Base-by-base conservation (phyloP, 2,888 invertebrate genomes). In the Drosophila merina region DNA sequence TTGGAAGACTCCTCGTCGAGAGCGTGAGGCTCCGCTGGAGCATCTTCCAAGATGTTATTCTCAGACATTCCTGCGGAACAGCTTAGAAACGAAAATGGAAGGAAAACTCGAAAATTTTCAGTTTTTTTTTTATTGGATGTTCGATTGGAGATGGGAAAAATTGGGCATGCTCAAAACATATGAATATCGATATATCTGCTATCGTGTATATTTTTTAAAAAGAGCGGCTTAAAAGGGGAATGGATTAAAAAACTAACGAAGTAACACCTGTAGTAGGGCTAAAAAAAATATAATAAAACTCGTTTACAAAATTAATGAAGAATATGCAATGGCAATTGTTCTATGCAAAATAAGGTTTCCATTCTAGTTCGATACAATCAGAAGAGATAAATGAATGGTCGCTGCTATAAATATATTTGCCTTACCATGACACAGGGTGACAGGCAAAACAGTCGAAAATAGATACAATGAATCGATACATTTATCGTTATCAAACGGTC, bases 31-130 rank as follows among this genome's bases (percentile, higher is more conserved):
- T 48, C 40, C n/a, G 38, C 56, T n/a, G 20, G 3, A 4, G 7
- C 64, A 4, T 7, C 63, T 4, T 56, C 38, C 14, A 51, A 14
- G 42, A 42, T 68, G 33, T 68, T 49, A 52, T 64, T 78, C 12
- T 77, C 86, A 51, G 83, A 74, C 81, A 83, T 84, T 69, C 68
- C 51, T 9, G 0, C 0, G 25, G 25, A 9, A 4, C 2, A n/a
- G 6, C 25, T n/a, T 7, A 12, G 57, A 30, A 30, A 10, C 2
- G 1, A 2, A 14, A 30, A 30, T 10, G 4, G 1, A 2, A 14
- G 7, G 3, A n/a, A 25, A 8, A 2, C 9, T 28, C 1, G 14
- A 2, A 20, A 20, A 26, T 26, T 30, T 12, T n/a, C 20, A 50
- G 33, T 44, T 33, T 49, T 55, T 4, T 7, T 51, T 45, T 10